Percentiles rank a stretch among this genome's conserved stretches.
These are phyloP conservation scores for Scaptomyza pallida DNA, from an alignment of 1,140 invertebrate species.

Conservation along the genomic window DNA sequence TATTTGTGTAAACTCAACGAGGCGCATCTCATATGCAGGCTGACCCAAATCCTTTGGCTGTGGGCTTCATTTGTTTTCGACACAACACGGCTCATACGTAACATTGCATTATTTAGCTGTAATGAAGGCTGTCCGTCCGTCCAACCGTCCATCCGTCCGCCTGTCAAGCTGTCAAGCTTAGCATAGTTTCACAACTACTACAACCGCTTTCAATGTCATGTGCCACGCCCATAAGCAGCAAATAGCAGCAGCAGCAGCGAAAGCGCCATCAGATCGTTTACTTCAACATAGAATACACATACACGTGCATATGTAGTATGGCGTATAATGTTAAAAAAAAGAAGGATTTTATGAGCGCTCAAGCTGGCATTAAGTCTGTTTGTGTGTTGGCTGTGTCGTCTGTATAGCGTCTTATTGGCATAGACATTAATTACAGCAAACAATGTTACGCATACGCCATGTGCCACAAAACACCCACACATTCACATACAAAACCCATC, in stretches of 20 bases:
- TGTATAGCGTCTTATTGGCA: slow-evolving; percentile 65
- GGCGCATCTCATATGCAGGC: slow-evolving; percentile 73
- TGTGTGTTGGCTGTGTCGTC: slow-evolving; percentile 12
- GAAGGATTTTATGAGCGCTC: slow-evolving; percentile 69
- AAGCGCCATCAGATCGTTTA: slow-evolving; percentile 31
- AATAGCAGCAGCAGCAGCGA: slow-evolving; percentile 16
- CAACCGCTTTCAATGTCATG: slow-evolving; percentile 70
- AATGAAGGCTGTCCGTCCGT: slow-evolving; percentile 71
- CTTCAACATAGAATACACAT: slow-evolving; percentile 5
- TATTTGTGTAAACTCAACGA: slow-evolving; percentile 44
- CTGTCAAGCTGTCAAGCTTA: slow-evolving; percentile 67
- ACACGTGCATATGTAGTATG: too few relatives aligned
- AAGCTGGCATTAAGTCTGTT: slow-evolving; percentile 66
- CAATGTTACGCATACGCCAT: slow-evolving; percentile 74
- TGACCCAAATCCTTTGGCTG: slow-evolving; percentile 74
- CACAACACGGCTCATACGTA: slow-evolving; percentile 51
- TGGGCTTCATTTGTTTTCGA: slow-evolving; percentile 74
- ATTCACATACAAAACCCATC: background rate
- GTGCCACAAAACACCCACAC: slow-evolving; percentile 40
- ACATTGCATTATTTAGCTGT: slow-evolving; percentile 70
- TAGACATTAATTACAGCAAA: slow-evolving; percentile 78
- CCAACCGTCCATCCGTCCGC: slow-evolving; percentile 15
- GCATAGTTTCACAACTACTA: slow-evolving; percentile 54
- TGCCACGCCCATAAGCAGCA: slow-evolving; percentile 67
- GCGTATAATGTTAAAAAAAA: slow-evolving; percentile 65